Percentiles rank a stretch among this genome's conserved stretches.
phyloP scores from a whole-genome alignment of 2,113 vertebrate species.

The Planiliza haematocheilus region DNA sequence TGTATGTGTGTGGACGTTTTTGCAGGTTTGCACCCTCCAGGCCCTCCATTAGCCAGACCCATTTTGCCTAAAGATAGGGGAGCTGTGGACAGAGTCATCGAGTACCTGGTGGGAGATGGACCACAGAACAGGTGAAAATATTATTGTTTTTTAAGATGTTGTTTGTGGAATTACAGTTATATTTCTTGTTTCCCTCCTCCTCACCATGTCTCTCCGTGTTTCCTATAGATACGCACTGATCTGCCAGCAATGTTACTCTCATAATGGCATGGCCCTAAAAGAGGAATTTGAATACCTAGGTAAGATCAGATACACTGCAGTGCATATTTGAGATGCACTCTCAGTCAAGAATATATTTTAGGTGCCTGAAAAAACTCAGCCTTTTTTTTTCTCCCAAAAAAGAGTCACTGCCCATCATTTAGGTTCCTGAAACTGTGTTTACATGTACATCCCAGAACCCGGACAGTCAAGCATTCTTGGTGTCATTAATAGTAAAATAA shows the following conservation, averaged over 20 bases:
- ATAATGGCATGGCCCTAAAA: constrained; percentile 98
- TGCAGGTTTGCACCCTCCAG: constrained; percentile 94
- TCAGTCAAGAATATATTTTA: background rate
- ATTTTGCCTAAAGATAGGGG: constrained; percentile 94
- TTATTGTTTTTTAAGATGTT: background rate
- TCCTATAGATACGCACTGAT: constrained; percentile 91
- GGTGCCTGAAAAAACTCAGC: no score
- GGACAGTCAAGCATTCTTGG: background rate
- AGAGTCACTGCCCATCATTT: background rate
- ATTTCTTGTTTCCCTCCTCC: background rate
- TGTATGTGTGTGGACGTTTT: constrained; percentile 27
- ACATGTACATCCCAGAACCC: background rate
- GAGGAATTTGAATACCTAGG: constrained; percentile 98
- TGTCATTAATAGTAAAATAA: background rate
- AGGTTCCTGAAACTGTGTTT: background rate
- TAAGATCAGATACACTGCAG: constrained; percentile 77
- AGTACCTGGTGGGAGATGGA: constrained; percentile 97
- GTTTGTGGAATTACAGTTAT: background rate
- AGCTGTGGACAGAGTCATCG: constrained; percentile 92
- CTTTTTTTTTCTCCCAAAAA: no score
- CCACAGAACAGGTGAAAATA: constrained; percentile 94
- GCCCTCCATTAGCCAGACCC: constrained; percentile 93
- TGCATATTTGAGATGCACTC: background rate
- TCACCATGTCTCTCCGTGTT: background rate
- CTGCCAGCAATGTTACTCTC: constrained; percentile 98